Percentiles rank a stretch among this genome's conserved stretches.
phyloP scores from a whole-genome alignment of 2,888 invertebrate genomes.

The Melanostoma scalare region DNA sequence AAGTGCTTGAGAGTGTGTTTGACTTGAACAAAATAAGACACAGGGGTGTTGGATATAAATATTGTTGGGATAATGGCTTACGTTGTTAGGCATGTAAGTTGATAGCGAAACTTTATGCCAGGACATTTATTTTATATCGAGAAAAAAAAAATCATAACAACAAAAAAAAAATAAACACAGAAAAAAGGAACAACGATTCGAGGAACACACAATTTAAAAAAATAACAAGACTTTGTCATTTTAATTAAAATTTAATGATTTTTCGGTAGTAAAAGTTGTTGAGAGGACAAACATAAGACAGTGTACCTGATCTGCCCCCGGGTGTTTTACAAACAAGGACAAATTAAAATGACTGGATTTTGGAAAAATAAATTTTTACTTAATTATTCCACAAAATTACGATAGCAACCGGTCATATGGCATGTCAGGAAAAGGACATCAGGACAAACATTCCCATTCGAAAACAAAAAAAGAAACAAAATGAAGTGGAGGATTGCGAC shows the following conservation, averaged over 20 bases:
- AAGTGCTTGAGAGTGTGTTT: background rate
- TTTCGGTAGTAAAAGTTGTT: constrained; percentile 6
- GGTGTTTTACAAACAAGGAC: too few relatives aligned
- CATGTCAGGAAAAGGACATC: too few relatives aligned
- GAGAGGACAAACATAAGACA: too few relatives aligned
- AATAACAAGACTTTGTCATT: constrained; percentile 1
- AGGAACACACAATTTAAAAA: background rate
- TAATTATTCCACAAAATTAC: too few relatives aligned
- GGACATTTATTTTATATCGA: constrained; percentile 1
- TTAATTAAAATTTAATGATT: background rate
- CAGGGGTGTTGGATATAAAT: constrained; percentile 49
- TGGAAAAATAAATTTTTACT: too few relatives aligned
- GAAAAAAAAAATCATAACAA: background rate
- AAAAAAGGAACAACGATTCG: background rate
- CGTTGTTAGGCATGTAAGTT: constrained; percentile 55
- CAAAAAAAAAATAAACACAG: background rate
- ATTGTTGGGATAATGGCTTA: constrained; percentile 64
- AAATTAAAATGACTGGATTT: too few relatives aligned
- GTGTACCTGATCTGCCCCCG: too few relatives aligned
- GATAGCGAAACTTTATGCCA: constrained; percentile 54
- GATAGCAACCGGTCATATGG: too few relatives aligned
- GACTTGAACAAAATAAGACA: constrained; percentile 48
- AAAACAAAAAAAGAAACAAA: too few relatives aligned
- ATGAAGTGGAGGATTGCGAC: too few relatives aligned
- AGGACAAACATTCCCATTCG: too few relatives aligned